Evolutionary conservation across 2,797 vertebrate genomes (phyloP).

Genomic region (Nyctalus aviator): DNA sequence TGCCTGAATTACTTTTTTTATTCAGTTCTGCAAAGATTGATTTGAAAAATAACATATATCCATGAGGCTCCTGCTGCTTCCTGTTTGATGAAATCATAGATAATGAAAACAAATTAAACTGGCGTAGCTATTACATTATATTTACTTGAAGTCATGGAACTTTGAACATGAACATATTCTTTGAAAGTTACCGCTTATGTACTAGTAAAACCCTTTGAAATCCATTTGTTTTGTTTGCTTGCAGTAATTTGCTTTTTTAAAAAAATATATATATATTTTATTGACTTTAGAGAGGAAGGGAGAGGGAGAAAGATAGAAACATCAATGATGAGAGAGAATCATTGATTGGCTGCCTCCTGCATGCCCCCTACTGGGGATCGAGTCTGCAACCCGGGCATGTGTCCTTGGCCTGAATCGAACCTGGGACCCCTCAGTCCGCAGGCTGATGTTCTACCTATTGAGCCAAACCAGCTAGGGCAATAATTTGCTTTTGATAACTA

Average conservation of each 20-base stretch:
- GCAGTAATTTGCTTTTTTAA: not conserved
- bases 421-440: too few relatives aligned
- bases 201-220: not conserved
- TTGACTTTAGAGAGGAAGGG: too few relatives aligned
- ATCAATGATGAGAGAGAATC: too few relatives aligned
- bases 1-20: not conserved
- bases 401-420: too few relatives aligned
- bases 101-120: conserved; percentile 33
- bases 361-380: too few relatives aligned
- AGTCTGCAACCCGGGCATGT: too few relatives aligned
- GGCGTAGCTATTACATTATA: not conserved
- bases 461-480: too few relatives aligned
- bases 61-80: not conserved
- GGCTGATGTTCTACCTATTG: too few relatives aligned
- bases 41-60: not conserved
- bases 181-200: not conserved
- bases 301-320: too few relatives aligned
- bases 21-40: not conserved
- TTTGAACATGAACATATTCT: not conserved
- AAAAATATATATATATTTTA: too few relatives aligned
- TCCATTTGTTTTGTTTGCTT: not conserved
- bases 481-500: not conserved
- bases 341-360: too few relatives aligned
- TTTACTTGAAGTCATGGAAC: not conserved
- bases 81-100: not conserved